Base-by-base conservation (phyloP, 2,888 invertebrate species). In the Macrophya annulata region DNA sequence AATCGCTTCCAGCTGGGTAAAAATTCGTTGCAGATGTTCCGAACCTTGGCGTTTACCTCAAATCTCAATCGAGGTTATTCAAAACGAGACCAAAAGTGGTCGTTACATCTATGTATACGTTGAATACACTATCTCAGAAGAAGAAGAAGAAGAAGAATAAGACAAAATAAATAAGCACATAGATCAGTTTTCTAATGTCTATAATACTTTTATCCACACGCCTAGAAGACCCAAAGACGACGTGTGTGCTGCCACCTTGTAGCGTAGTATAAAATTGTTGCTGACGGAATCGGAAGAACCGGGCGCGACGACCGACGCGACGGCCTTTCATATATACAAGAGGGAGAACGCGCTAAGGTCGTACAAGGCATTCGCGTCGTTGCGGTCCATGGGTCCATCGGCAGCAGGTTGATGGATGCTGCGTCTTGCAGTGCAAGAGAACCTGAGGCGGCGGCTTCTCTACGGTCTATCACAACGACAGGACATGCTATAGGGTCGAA, bases 381-480 rank as follows among this genome's bases (percentile, higher is more conserved):
- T 15, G 74, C 68, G 72, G 72, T 43, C 25, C 72, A 43, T 74
- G 72, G 68, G 85, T 85, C 77, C 68, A 81, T 85, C 90, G 89
- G 90, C 92, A 90, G 90, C 91, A 90, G 90, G 89, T 91, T 91
- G 91, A 91, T 90, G 89, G 89, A 90, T 89, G 84, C 85, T 84
- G 72, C 65, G 83, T 81, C 59, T 62, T 45, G 59, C 21, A 17
- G 10, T 81, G 43, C 81, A 25, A 25, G 31, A 94, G 21, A 45
- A n/a, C 87, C 94, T 85, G 94, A 95, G 4, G 94, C 94, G 2
- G 89, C 94, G 65, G 94, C 94, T 12, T 94, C 94, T 81, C 55
- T 79, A 5, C 15, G 21, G 81, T 62, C 43, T 51, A 37, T 62
- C 59, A 43, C 17, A 40, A 37, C 77, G 77, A 77, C 77, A 77